Percentiles rank a stretch among this genome's conserved stretches.
phyloP scores from a whole-genome alignment of 2,797 vertebrate genomes.

The Euphonia xanthogaster region DNA sequence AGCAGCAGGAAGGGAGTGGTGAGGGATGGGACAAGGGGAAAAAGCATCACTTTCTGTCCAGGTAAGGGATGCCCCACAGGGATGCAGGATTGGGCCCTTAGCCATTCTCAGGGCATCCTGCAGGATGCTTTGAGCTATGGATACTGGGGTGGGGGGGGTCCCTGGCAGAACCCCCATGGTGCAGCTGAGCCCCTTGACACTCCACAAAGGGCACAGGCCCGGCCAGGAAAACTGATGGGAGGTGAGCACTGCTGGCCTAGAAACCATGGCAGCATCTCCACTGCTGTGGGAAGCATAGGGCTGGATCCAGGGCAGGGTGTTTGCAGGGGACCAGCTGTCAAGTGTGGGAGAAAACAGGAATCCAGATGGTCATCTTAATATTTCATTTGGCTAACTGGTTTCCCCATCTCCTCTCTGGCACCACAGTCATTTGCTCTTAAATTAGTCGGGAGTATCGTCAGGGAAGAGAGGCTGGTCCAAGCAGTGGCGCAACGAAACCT shows the following conservation, averaged over 20 bases:
- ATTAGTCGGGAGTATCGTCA: neutral
- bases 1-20: neutral
- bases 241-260: neutral
- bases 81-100: neutral
- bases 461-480: neutral
- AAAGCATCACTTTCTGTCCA: neutral
- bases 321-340: conserved; percentile 17
- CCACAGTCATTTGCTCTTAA: neutral
- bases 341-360: conserved; percentile 15
- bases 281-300: neutral
- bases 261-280: neutral
- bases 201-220: accelerated
- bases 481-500: neutral
- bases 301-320: neutral
- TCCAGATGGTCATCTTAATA: conserved; percentile 27
- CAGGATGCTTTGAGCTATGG: neutral
- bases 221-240: neutral
- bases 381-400: conserved; percentile 14
- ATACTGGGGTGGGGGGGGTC: too few species aligned
- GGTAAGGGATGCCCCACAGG: accelerated
- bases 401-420: neutral
- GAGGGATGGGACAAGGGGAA: neutral
- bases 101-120: neutral
- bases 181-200: neutral
- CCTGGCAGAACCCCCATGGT: neutral